Percentiles rank a stretch among this genome's conserved stretches.
Evolutionary conservation across 2,888 invertebrate species (phyloP).

Genomic region (Aromia moschata): DNA sequence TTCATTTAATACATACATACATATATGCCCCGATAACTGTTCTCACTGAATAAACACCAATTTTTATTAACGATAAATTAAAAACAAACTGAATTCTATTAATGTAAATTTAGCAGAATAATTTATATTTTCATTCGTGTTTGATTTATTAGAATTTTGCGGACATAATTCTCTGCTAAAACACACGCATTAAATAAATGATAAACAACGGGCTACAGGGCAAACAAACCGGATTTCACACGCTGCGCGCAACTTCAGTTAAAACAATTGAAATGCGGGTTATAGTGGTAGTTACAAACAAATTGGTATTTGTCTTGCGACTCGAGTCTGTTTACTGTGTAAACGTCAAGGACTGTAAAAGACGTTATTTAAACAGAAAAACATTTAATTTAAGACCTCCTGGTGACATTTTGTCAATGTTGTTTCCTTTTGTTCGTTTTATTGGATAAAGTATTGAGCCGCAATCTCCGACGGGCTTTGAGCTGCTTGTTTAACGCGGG

Average conservation of each 20-base stretch:
- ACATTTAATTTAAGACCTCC: conserved; percentile 23
- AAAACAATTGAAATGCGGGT: conserved; percentile 45
- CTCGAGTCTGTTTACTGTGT: conserved; percentile 36
- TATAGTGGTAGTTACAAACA: conserved; percentile 43
- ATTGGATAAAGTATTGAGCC: conserved; percentile 5
- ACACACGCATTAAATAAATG: too few species aligned
- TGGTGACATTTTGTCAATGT: conserved; percentile 22
- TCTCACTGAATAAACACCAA: too few species aligned
- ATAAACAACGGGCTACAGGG: conserved; percentile 12
- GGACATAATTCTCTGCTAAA: too few species aligned
- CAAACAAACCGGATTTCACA: not conserved
- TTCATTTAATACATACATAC: too few species aligned
- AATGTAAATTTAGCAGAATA: too few species aligned
- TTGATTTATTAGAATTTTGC: too few species aligned
- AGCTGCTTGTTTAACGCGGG: not conserved
- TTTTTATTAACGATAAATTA: too few species aligned
- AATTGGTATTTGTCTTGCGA: conserved; percentile 43
- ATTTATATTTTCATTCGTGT: too few species aligned
- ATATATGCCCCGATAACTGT: too few species aligned
- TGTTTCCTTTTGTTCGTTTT: conserved; percentile 15
- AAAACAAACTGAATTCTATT: too few species aligned
- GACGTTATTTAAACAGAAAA: conserved; percentile 29
- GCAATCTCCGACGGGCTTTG: conserved; percentile 1
- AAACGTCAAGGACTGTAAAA: conserved; percentile 28
- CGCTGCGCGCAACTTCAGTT: conserved; percentile 13